Evolutionary conservation across 2,113 vertebrate species (phyloP).

Genomic region (Epinephelus cyanopodus): DNA sequence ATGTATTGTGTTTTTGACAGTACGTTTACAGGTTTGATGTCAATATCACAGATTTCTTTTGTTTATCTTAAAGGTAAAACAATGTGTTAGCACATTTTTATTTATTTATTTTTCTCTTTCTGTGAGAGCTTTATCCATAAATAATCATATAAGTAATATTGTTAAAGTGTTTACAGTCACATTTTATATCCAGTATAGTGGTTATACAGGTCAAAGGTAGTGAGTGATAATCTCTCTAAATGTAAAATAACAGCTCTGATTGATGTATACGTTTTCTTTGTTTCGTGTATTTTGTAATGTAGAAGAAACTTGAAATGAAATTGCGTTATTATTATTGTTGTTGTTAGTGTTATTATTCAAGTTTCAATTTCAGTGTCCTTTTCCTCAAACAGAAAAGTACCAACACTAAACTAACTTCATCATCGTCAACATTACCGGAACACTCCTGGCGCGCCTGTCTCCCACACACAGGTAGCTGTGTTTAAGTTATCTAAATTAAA

Average conservation of each 20-base stretch:
- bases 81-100: no score
- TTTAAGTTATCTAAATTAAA: not conserved
- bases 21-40: not conserved
- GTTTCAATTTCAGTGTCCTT: not conserved
- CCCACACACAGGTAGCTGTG: not conserved
- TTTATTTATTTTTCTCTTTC: no score
- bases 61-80: no score
- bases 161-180: not conserved
- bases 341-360: not conserved
- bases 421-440: no score
- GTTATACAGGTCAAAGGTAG: no score
- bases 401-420: conserved; percentile 26
- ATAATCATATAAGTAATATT: not conserved
- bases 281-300: not conserved
- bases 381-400: no score
- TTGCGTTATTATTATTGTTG: no score
- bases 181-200: not conserved
- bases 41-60: not conserved
- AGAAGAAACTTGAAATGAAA: no score
- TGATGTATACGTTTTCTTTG: not conserved
- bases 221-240: not conserved
- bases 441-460: not conserved
- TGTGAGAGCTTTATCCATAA: no score
- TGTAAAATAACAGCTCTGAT: not conserved
- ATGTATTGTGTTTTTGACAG: no score